Percentiles rank a stretch among this genome's conserved stretches.
These are phyloP conservation scores for Hofmannophila pseudospretella DNA, from an alignment of 2,888 invertebrate species.

Conservation along the genomic window DNA sequence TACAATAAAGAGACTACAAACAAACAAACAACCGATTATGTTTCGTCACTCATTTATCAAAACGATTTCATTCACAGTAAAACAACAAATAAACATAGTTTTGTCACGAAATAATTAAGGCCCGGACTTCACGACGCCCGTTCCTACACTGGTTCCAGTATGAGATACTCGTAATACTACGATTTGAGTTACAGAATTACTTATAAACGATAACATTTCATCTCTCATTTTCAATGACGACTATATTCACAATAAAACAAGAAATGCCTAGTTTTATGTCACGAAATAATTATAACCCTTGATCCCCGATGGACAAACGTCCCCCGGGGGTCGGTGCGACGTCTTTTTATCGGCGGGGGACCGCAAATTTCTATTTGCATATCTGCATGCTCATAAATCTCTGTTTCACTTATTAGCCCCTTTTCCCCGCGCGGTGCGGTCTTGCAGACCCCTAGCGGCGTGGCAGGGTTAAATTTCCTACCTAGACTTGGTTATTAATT, in stretches of 20 bases:
- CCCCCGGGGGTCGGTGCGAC: conserved; percentile 49
- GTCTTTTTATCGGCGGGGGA: conserved; percentile 75
- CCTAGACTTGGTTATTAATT: too few relatives aligned
- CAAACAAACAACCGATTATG: too few relatives aligned
- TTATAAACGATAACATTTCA: too few relatives aligned
- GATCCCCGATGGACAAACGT: conserved; percentile 67
- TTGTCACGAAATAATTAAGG: too few relatives aligned
- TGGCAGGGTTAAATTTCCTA: conserved; percentile 2
- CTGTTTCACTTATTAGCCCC: conserved; percentile 75
- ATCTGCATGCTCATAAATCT: conserved; percentile 76
- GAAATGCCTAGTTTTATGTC: conserved; percentile 19
- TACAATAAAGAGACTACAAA: too few relatives aligned
- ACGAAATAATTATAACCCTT: conserved; percentile 64
- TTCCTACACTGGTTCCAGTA: too few relatives aligned
- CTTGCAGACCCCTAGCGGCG: conserved; percentile 8
- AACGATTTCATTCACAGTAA: too few relatives aligned
- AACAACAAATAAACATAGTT: too few relatives aligned
- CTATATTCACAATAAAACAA: neutral
- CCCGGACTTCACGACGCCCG: too few relatives aligned
- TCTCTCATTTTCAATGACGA: too few relatives aligned
- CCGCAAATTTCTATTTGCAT: conserved; percentile 77
- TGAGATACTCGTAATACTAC: too few relatives aligned
- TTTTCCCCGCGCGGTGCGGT: conserved; percentile 41
- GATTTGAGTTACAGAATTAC: neutral
- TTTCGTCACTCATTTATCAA: too few relatives aligned